Conservation (phyloP, 2,797 vertebrate genomes). For the Cygnus olor region DNA sequence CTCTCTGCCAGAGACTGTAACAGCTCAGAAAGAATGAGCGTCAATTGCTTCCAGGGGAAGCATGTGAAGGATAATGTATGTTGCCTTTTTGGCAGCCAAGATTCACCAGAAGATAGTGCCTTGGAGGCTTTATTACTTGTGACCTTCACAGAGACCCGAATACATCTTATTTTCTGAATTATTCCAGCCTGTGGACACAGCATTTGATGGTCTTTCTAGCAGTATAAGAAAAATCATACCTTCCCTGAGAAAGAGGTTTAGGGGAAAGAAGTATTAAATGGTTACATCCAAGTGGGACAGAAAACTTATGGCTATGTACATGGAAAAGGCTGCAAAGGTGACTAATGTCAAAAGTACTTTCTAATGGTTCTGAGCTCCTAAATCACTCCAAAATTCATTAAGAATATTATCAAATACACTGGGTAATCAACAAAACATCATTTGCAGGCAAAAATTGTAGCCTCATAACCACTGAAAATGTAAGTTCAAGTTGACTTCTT, state of each 20-base stretch:
- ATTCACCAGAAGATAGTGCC: slow-evolving; percentile 54
- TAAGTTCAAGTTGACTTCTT: neutral
- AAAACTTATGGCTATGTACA: neutral
- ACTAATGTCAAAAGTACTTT: neutral
- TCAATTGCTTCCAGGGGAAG: slow-evolving; percentile 54
- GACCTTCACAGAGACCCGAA: slow-evolving; percentile 61
- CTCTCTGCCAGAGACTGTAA: neutral
- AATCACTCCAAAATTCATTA: neutral
- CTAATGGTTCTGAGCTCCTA: neutral
- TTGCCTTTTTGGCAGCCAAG: slow-evolving; percentile 61
- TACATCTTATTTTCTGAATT: slow-evolving; percentile 67
- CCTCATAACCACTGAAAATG: neutral
- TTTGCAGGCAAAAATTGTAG: neutral
- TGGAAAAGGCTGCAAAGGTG: neutral
- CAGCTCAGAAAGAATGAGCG: slow-evolving; percentile 37
- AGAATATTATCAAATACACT: neutral
- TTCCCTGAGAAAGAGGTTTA: neutral
- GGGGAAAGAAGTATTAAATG: slow-evolving; percentile 1
- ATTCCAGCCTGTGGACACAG: slow-evolving; percentile 31
- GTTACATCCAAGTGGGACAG: neutral
- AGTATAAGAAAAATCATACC: neutral
- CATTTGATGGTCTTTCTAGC: slow-evolving; percentile 7
- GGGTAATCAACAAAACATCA: neutral
- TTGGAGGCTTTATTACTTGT: slow-evolving; percentile 66
- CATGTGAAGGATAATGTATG: slow-evolving; percentile 57